These are phyloP conservation scores for Resseliella maxima DNA, from an alignment of 2,888 invertebrate genomes.

Conservation along the genomic window DNA sequence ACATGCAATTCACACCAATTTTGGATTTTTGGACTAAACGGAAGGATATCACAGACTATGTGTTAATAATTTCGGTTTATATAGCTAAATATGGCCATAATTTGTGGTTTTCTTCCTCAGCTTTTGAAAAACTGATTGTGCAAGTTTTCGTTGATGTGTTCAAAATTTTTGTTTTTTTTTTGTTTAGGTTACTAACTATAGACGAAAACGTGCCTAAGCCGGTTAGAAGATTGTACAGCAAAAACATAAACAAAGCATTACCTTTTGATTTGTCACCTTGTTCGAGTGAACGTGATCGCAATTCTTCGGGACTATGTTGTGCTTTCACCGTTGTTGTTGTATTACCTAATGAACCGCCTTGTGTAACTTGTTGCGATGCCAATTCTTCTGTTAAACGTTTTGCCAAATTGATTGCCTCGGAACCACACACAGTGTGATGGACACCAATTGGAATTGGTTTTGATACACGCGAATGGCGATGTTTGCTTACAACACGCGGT, in stretches of 20 bases:
- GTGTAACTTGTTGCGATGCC: constrained; percentile 64
- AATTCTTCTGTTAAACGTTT: constrained; percentile 77
- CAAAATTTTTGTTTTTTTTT: neutral
- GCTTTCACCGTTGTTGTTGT: constrained; percentile 63
- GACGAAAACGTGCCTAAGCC: constrained; percentile 25
- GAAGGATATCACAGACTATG: neutral
- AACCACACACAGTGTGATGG: constrained; percentile 82
- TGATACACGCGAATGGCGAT: constrained; percentile 71
- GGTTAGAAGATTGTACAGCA: neutral
- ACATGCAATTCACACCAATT: constrained; percentile 25
- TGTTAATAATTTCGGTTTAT: neutral
- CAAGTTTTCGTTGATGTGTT: constrained; percentile 4
- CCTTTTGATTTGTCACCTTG: constrained; percentile 68
- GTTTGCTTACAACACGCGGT: constrained; percentile 64
- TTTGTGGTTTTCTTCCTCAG: constrained; percentile 19
- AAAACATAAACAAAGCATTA: neutral
- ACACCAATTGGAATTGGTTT: constrained; percentile 79
- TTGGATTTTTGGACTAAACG: neutral
- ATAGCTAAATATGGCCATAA: neutral
- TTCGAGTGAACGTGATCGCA: constrained; percentile 76
- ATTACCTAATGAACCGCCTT: constrained; percentile 63
- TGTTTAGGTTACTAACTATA: neutral
- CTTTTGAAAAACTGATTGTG: neutral
- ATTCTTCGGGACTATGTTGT: constrained; percentile 71
- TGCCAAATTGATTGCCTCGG: constrained; percentile 81